Evolutionary conservation across 2,888 invertebrate genomes (phyloP).

Genomic region (Amphimallon solstitiale): DNA sequence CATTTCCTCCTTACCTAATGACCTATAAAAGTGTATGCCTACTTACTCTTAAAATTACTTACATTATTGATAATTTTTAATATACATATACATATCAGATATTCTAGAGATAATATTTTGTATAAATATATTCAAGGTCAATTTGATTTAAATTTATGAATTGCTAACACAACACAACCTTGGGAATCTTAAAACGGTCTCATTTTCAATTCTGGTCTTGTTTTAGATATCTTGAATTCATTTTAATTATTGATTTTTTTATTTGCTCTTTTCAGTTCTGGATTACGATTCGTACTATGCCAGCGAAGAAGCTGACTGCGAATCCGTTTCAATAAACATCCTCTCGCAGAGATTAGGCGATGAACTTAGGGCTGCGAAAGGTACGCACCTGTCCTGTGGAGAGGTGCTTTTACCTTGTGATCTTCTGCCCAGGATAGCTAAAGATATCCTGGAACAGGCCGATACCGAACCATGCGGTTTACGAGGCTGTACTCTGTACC

Average conservation of each 20-base stretch:
- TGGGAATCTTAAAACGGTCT: too few relatives aligned
- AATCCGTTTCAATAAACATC: constrained; percentile 70
- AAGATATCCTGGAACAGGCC: constrained; percentile 82
- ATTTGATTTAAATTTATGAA: constrained; percentile 16
- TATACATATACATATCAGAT: too few relatives aligned
- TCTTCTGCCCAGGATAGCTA: constrained; percentile 80
- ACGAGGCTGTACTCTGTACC: constrained; percentile 83
- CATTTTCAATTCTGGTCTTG: too few relatives aligned
- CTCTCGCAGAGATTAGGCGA: constrained; percentile 81
- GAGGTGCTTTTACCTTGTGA: constrained; percentile 88
- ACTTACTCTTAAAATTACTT: too few relatives aligned
- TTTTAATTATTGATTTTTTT: too few relatives aligned
- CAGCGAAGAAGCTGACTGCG: constrained; percentile 58
- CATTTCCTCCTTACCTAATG: too few relatives aligned
- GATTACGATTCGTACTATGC: constrained; percentile 58
- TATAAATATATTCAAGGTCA: constrained; percentile 9
- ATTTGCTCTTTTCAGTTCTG: constrained; percentile 57
- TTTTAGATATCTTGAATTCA: constrained; percentile 13
- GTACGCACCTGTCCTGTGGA: constrained; percentile 82
- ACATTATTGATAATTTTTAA: too few relatives aligned
- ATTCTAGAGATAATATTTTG: too few relatives aligned
- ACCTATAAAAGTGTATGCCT: too few relatives aligned
- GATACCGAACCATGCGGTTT: constrained; percentile 91
- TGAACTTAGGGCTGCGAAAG: constrained; percentile 83
- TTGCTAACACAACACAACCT: not conserved